Evolutionary conservation across 1,140 invertebrate genomes (phyloP), one percentile per base, ranked within the genome.

Genomic region (Marisa cornuarietis): DNA sequence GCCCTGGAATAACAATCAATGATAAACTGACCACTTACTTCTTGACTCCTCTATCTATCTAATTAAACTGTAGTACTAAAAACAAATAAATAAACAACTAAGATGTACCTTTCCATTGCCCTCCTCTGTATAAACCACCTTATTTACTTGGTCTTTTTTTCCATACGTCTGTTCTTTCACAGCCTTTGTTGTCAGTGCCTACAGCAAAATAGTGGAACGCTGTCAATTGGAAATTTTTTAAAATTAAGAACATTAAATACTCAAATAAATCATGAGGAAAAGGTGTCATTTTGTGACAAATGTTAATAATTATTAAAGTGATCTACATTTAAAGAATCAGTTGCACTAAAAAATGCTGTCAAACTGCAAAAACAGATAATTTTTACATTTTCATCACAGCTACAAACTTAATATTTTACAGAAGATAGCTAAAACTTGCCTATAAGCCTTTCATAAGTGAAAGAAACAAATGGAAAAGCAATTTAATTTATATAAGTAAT

Each of bases 51-150:
- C 1, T 22, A 42, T 1, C 13, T 14, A 42, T 11, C 20, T 69
- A 69, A 14, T 69, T 22, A 26, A 69, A 24, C 66, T 26, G 31
- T 69, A 26, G 20, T 16, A 22, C 13, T 69, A 69, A 42, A 3
- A n/a, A 24, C 13, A 49, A 18, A 42, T 5, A 31, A 72, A 22
- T 26, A 58, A 58, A 1, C 13, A 24, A 13, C 18, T 62, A 26
- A 16, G n/a, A 65, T 68, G 76, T 69, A 88, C 87, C 83, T 88
- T 87, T 62, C 83, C 86, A 79, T 88, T 88, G 58, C 79, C 83
- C 69, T 86, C 84, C 66, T 88, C 87, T 76, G 84, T 86, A 82
- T 86, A 88, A 24, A 85, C 84, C 51, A 88, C 84, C 78, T 88
- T 88, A 71, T 82, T 82, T 49, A 88, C 78, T 54, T 86, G 84